Percentiles rank a stretch among this genome's conserved stretches.
Conservation (phyloP, 30 jellyfish, hydroid and myxozoan genomes). For the Mastigias papua region DNA sequence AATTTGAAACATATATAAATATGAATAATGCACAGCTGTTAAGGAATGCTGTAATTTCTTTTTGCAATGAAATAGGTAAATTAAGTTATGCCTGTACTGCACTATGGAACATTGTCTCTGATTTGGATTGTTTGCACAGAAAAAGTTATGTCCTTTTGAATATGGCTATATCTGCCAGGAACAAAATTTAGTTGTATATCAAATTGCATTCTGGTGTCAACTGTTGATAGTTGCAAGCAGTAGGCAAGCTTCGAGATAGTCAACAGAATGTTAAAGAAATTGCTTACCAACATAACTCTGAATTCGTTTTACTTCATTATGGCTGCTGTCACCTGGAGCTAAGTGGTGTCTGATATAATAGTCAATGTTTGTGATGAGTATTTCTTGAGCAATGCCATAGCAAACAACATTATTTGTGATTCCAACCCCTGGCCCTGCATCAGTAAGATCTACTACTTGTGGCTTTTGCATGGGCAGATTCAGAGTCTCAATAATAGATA, state of each 20-base stretch:
- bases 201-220: constrained; percentile 3
- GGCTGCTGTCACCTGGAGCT: constrained; percentile 83
- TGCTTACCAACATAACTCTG: constrained; percentile 70
- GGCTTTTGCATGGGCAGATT: constrained; percentile 49
- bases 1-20: not conserved
- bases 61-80: not conserved
- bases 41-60: not conserved
- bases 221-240: constrained; percentile 3
- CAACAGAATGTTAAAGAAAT: constrained; percentile 4
- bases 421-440: constrained; percentile 80
- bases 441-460: constrained; percentile 62
- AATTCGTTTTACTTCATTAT: constrained; percentile 64
- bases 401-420: constrained; percentile 59
- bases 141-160: not conserved
- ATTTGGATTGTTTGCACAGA: not conserved
- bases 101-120: constrained; percentile 8
- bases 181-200: not conserved
- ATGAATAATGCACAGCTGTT: constrained; percentile 14
- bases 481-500: constrained; percentile 1
- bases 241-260: not conserved
- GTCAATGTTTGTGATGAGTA: constrained; percentile 23
- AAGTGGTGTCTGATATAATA: constrained; percentile 63
- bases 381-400: constrained; percentile 58
- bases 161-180: not conserved
- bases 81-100: not conserved